Conservation (phyloP, 2,888 invertebrate genomes). For the Craniophora ligustri region DNA sequence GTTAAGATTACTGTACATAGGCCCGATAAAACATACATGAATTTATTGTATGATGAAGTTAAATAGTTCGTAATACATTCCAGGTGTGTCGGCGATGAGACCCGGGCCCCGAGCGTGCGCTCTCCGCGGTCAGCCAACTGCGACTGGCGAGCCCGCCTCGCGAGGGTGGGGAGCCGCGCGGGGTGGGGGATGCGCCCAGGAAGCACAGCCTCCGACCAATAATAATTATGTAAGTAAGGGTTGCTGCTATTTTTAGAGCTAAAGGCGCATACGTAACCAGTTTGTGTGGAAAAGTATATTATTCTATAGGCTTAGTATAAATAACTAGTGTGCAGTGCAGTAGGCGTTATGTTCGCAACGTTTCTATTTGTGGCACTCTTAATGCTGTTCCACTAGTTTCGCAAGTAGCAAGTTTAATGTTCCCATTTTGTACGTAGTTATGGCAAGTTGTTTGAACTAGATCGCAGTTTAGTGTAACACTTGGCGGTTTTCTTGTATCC, state of each 20-base stretch:
- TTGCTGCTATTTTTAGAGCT: slow-evolving; percentile 82
- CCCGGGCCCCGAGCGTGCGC: slow-evolving; percentile 54
- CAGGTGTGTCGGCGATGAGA: slow-evolving; percentile 39
- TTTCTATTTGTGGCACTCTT: slow-evolving; percentile 74
- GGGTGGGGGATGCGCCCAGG: slow-evolving; percentile 61
- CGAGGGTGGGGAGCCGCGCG: slow-evolving; percentile 52
- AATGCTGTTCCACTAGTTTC: slow-evolving; percentile 72
- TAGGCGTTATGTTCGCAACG: slow-evolving; percentile 63
- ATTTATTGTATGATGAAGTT: slow-evolving; percentile 23
- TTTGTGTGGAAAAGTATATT: slow-evolving; percentile 62
- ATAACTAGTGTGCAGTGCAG: slow-evolving; percentile 65
- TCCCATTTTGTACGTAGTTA: slow-evolving; percentile 50
- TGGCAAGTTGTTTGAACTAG: slow-evolving; percentile 48
- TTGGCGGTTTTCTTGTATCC: slow-evolving; percentile 51
- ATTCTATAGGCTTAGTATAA: slow-evolving; percentile 64
- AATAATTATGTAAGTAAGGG: slow-evolving; percentile 84
- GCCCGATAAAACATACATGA: slow-evolving; percentile 23
- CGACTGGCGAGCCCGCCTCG: slow-evolving; percentile 63
- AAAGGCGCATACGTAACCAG: slow-evolving; percentile 70
- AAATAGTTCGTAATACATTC: slow-evolving; percentile 54
- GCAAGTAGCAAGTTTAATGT: slow-evolving; percentile 62
- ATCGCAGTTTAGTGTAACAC: slow-evolving; percentile 50
- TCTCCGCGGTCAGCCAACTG: slow-evolving; percentile 60
- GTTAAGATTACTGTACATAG: slow-evolving; percentile 12
- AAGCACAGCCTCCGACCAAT: slow-evolving; percentile 83